phyloP scores from a whole-genome alignment of 2,888 invertebrate genomes.

The Tethea ocularis region DNA sequence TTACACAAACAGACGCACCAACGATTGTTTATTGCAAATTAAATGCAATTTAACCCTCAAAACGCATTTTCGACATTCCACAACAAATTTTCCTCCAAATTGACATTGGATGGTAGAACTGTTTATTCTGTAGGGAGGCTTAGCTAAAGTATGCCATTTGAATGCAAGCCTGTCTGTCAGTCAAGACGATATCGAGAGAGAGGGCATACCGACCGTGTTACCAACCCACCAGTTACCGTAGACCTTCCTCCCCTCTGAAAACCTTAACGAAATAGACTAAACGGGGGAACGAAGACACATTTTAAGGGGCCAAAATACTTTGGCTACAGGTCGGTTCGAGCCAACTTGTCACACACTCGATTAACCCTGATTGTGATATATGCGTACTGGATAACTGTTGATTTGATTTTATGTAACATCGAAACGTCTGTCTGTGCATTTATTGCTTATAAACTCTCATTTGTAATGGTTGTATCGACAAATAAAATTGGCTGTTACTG shows the following conservation, averaged over 20 bases:
- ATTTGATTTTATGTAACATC: slow-evolving; percentile 82
- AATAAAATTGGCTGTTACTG: slow-evolving; percentile 76
- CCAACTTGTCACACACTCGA: slow-evolving; percentile 82
- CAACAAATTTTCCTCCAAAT: slow-evolving; percentile 81
- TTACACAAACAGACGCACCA: slow-evolving; percentile 28
- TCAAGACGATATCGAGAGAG: slow-evolving; percentile 79
- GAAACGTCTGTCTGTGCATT: slow-evolving; percentile 81
- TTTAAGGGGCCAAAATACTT: slow-evolving; percentile 37
- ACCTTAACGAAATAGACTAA: slow-evolving; percentile 13
- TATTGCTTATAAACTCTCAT: slow-evolving; percentile 82
- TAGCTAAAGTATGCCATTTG: slow-evolving; percentile 89
- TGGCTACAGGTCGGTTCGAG: slow-evolving; percentile 59
- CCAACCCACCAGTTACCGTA: slow-evolving; percentile 44
- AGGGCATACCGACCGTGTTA: slow-evolving; percentile 64
- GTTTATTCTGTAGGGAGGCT: slow-evolving; percentile 74
- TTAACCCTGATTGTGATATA: slow-evolving; percentile 83
- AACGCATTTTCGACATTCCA: slow-evolving; percentile 78
- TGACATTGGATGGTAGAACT: slow-evolving; percentile 72
- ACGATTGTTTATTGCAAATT: slow-evolving; percentile 80
- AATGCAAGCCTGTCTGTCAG: slow-evolving; percentile 90
- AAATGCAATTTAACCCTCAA: slow-evolving; percentile 81
- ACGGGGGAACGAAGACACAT: slow-evolving; percentile 19
- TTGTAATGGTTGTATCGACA: slow-evolving; percentile 74
- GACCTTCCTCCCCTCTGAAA: slow-evolving; percentile 45
- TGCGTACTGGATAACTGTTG: slow-evolving; percentile 82